Evolutionary conservation across 2,113 vertebrate genomes (phyloP), one percentile per base, ranked within the genome.

Genomic region (Pholis gunnellus): DNA sequence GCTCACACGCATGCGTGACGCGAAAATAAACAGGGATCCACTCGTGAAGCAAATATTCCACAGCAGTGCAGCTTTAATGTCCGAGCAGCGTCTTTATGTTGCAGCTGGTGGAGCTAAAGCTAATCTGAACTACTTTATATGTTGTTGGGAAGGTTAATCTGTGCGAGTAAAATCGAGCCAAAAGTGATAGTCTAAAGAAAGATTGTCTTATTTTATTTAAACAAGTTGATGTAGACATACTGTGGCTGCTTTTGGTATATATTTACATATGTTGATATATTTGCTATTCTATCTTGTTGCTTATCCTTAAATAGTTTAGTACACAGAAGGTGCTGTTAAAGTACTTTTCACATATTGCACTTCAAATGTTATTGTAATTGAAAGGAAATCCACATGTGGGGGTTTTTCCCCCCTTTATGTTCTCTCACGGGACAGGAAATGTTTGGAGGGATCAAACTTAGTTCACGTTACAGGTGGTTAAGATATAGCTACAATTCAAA

Each of bases 391-490:
- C 86, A 84, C 81, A 72, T 81, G 72, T 29, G 0, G 86, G 75
- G 85, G 85, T 79, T 89, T 87, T 85, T 80, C 71, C 69, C 75
- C 79, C 70, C 76, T 91, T 88, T 57, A 75, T 83, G 82, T 85
- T 87, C 79, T 81, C 88, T 85, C 70, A 69, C 82, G 92, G 91
- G 89, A 82, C 82, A 82, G 89, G 90, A 93, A 90, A 89, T 66
- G 87, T 83, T 83, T 5, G 50, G 22, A 66, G 91, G 91, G 87
- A 89, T 86, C 90, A 92, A 90, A 91, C 89, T 89, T 87, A 91
- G 92, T 89, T 92, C 87, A 86, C 79, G 72, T 90, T 91, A 92
- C 92, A 94, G 91, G 93, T 92, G 90, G 79, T 88, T 90, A 85
- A 88, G 83, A 89, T 92, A 87, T 79, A 89, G 81, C 87, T 60